phyloP scores from a whole-genome alignment of 2,888 invertebrate species.

The Dolichomitus sp. region DNA sequence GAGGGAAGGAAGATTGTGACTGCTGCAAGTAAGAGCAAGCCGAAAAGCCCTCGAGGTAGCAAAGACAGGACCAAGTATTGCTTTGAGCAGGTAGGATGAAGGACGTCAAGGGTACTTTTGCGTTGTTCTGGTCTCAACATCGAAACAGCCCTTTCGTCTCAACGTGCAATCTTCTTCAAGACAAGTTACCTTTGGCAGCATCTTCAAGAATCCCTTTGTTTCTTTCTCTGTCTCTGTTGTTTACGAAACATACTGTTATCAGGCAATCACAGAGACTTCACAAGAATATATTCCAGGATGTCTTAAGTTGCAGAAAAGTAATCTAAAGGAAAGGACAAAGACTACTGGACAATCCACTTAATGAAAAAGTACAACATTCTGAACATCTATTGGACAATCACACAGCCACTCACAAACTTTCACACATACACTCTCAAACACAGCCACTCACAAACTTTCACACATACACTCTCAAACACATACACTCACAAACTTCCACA shows the following conservation, averaged over 20 bases:
- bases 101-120: constrained; percentile 48
- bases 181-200: constrained; percentile 13
- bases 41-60: constrained; percentile 43
- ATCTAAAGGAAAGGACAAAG: background rate
- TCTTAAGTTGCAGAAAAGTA: background rate
- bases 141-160: constrained; percentile 54
- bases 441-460: no score
- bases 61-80: constrained; percentile 58
- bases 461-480: no score
- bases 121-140: constrained; percentile 48
- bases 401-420: no score
- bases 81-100: constrained; percentile 62
- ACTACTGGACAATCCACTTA: background rate
- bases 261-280: background rate
- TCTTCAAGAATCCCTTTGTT: constrained; percentile 25
- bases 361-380: background rate
- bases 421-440: no score
- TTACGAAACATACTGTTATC: constrained; percentile 6
- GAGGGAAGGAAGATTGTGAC: constrained; percentile 22
- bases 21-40: constrained; percentile 35
- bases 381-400: no score
- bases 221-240: constrained; percentile 19
- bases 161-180: constrained; percentile 48
- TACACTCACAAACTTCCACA: no score
- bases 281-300: background rate